A percentile compares a stretch with the other conserved stretches of the same genome.
These are phyloP conservation scores for Gasteruption jaculator DNA, from an alignment of 2,888 invertebrate genomes.

Conservation along the genomic window DNA sequence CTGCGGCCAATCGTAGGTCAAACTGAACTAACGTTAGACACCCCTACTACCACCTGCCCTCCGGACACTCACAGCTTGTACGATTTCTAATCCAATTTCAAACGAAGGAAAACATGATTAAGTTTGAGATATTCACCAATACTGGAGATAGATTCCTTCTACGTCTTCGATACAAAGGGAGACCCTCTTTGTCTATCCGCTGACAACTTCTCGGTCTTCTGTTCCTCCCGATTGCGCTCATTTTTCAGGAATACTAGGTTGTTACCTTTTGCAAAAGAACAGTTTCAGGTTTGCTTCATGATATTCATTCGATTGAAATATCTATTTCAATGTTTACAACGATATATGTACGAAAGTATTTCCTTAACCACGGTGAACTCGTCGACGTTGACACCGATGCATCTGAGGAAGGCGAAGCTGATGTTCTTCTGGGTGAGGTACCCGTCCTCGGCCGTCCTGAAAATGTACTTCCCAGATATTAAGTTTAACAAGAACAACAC, in stretches of 20 bases:
- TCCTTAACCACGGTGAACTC: constrained; percentile 88
- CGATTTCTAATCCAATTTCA: constrained; percentile 52
- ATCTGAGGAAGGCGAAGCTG: constrained; percentile 98
- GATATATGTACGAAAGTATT: too few relatives aligned
- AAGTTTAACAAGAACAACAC: constrained; percentile 99
- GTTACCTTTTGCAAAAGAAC: too few relatives aligned
- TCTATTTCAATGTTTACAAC: too few relatives aligned
- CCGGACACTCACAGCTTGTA: constrained; percentile 45
- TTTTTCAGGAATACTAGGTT: too few relatives aligned
- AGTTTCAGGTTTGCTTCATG: too few relatives aligned
- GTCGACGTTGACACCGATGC: constrained; percentile 98
- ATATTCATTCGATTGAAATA: too few relatives aligned
- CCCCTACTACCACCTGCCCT: constrained; percentile 28
- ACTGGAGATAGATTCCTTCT: constrained; percentile 11
- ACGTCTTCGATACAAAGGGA: constrained; percentile 1
- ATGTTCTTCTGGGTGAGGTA: constrained; percentile 99
- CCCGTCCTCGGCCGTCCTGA: constrained; percentile 97
- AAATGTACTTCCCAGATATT: constrained; percentile 99
- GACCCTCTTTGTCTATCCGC: too few relatives aligned
- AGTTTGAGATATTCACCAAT: constrained; percentile 38
- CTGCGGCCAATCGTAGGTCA: constrained; percentile 49
- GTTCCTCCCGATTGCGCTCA: too few relatives aligned
- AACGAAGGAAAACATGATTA: constrained; percentile 46
- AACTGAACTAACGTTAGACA: constrained; percentile 37
- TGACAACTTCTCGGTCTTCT: too few relatives aligned